A percentile compares a stretch with the other conserved stretches of the same genome.
Evolutionary conservation across 2,113 vertebrate genomes (phyloP).

Genomic region (Ellobius talpinus): DNA sequence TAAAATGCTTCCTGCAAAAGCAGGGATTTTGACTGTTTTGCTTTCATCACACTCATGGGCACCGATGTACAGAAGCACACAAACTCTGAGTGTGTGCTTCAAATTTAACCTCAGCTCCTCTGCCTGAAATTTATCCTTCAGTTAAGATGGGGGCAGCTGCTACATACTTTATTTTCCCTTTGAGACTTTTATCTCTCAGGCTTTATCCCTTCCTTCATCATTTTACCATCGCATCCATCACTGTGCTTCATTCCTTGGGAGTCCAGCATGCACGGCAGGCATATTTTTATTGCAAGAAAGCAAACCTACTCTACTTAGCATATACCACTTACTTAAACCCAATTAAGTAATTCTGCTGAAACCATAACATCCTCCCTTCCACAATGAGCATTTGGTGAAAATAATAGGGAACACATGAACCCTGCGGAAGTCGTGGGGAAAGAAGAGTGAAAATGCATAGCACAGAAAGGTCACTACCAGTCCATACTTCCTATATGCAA

Average conservation of each 20-base stretch:
- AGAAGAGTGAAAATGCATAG: background rate
- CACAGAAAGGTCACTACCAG: background rate
- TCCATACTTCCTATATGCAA: background rate
- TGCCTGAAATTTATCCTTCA: constrained; percentile 84
- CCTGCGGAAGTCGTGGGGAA: background rate
- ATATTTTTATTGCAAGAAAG: constrained; percentile 68
- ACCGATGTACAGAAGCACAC: too few species aligned
- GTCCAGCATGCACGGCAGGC: background rate
- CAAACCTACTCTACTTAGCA: constrained; percentile 43
- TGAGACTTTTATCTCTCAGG: constrained; percentile 66
- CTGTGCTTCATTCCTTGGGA: constrained; percentile 69
- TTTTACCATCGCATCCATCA: constrained; percentile 81
- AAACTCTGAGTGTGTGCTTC: background rate
- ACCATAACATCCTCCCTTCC: constrained; percentile 35
- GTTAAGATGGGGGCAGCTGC: constrained; percentile 79
- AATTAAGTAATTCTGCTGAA: constrained; percentile 75
- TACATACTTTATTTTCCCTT: constrained; percentile 79
- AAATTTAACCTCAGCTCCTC: constrained; percentile 80
- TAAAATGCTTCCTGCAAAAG: background rate
- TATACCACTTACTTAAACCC: constrained; percentile 59
- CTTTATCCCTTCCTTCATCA: constrained; percentile 72
- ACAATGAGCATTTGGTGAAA: constrained; percentile 41
- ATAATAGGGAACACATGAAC: constrained; percentile 23
- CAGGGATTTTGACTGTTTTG: background rate
- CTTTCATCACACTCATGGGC: background rate